Evolutionary conservation across 2,113 vertebrate genomes (phyloP), one percentile per base, ranked within the genome.

Genomic region (Lophochroa leadbeateri): DNA sequence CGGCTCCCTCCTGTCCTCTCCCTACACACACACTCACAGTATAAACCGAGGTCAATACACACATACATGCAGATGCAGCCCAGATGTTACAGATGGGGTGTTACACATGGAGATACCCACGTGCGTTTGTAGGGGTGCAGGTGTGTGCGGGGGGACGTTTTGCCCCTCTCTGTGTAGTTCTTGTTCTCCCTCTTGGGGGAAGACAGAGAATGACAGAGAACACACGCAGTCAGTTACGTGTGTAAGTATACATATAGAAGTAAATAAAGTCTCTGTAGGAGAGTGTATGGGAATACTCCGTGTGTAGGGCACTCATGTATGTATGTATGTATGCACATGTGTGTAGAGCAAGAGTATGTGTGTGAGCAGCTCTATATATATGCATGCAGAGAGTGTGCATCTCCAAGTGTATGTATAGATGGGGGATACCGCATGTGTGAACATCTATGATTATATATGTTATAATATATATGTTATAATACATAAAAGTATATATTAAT

Each of bases 241-340:
- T 37, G 37, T 37, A 37, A 37, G 37, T 13, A 2, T 55, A 53
- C 7, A 17, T 6, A 4, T 13, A 2, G 31, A 60, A 60, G 10
- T 27, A 53, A 65, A 50, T 80, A 19, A 86, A 63, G 5, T 35
- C 3, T 41, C 8, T 65, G 67, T 53, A 33, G 28, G 35, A 75
- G 35, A 46, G 24, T 28, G 17, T 11, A 18, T 2, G 18, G 25
- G 18, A n/a, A 24, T 33, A 33, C 25, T 55, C 6, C 19, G 7
- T 44, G 20, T 52, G 57, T 50, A 52, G 41, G 29, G 27, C 29
- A 5, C 35, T 19, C 37, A 11, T 23, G 10, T 18, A 6, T n/a
- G 39, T 41, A 41, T 41, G 7, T 27, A 4, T 11, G 7, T 8
- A 29, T 17, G 37, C 10, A 55, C 5, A 0, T 9, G 3, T 17